Evolutionary conservation across 2,113 vertebrate species (phyloP).

Genomic region (Neolamprologus variostigma): DNA sequence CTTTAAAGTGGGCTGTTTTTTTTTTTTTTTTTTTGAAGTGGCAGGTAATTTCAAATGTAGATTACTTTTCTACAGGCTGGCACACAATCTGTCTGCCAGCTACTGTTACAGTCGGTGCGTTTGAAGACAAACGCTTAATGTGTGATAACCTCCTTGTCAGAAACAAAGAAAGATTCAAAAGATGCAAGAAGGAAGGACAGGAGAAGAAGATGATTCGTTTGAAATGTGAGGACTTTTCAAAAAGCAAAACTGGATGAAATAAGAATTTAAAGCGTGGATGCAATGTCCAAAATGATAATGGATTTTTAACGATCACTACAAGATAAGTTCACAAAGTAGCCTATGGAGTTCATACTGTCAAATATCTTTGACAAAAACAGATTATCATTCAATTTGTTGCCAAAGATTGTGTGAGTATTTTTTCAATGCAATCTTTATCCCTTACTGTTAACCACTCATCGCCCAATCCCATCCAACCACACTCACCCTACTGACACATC

Average conservation of each 20-base stretch:
- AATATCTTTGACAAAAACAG: background rate
- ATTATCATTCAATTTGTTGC: background rate
- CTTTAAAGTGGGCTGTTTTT: no score
- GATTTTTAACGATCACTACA: background rate
- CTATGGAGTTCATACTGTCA: background rate
- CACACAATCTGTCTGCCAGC: background rate
- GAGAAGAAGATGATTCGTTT: background rate
- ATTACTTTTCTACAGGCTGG: background rate
- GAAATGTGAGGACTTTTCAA: no score
- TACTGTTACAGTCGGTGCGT: background rate
- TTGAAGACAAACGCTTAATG: background rate
- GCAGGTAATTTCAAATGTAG: background rate
- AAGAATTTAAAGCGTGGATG: background rate
- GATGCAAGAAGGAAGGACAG: background rate
- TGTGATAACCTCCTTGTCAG: background rate
- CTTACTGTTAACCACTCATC: background rate
- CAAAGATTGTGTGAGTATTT: background rate
- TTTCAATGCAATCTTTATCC: background rate
- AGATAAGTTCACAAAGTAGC: background rate
- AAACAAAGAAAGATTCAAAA: background rate
- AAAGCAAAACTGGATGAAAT: no score
- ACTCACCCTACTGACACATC: background rate
- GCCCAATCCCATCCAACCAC: background rate
- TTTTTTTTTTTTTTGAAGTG: background rate
- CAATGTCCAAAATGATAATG: background rate